Evolutionary conservation across 92 coral and sea anemone genomes (phyloP).

Genomic region (Pocillopora grandis): DNA sequence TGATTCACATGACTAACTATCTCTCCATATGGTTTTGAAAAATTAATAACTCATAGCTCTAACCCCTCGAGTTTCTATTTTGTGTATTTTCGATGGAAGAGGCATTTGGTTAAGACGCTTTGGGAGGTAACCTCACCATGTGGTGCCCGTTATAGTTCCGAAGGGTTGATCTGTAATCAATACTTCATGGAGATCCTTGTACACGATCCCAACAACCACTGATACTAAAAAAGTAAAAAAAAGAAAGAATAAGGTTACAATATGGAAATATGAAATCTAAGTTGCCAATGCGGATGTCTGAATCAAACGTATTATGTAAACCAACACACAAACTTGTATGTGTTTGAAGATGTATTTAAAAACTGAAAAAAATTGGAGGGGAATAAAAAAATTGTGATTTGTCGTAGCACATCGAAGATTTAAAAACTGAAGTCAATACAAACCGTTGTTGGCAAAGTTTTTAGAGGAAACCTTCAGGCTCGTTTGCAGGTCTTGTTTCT

Average conservation of each 20-base stretch:
- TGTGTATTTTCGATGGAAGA: too few species aligned
- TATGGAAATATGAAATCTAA: background rate
- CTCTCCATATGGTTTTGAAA: too few species aligned
- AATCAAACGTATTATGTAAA: too few species aligned
- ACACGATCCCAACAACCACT: conserved; percentile 10
- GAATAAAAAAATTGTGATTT: too few species aligned
- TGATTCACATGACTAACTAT: too few species aligned
- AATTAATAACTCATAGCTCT: too few species aligned
- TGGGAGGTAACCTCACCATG: background rate
- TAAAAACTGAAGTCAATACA: background rate
- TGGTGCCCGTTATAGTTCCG: background rate
- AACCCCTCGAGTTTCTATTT: too few species aligned
- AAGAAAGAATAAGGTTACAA: background rate
- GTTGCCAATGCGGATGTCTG: background rate
- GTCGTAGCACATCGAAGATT: too few species aligned
- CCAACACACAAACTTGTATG: background rate
- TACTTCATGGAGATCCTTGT: conserved; percentile 11
- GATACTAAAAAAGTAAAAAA: background rate
- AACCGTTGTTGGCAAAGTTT: conserved; percentile 11
- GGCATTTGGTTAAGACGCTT: too few species aligned
- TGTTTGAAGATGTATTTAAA: background rate
- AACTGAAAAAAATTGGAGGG: too few species aligned
- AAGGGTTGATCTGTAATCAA: background rate
- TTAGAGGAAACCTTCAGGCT: background rate
- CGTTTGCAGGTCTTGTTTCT: background rate